phyloP scores from a whole-genome alignment of 2,888 invertebrate species.

The Allolobophora icterica region DNA sequence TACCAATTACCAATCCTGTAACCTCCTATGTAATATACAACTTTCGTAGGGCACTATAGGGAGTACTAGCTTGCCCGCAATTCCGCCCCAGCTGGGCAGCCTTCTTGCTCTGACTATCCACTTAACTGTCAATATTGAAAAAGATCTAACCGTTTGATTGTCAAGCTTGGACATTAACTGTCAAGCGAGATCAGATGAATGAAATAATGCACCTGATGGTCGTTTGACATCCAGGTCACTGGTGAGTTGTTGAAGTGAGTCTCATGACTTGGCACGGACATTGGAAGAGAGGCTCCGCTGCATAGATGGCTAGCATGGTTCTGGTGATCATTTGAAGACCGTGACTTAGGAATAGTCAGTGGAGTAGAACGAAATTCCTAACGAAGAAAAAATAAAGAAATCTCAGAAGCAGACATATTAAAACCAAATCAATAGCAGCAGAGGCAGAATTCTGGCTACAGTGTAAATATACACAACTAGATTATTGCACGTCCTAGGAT shows the following conservation, averaged over 20 bases:
- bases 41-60: no score
- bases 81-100: not conserved
- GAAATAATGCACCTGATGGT: not conserved
- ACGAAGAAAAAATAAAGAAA: not conserved
- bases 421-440: not conserved
- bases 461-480: not conserved
- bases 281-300: slow-evolving; percentile 20
- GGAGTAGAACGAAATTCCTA: slow-evolving; percentile 36
- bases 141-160: not conserved
- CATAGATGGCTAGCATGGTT: not conserved
- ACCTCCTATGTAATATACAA: no score
- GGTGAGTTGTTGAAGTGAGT: slow-evolving; percentile 21
- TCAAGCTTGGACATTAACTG: not conserved
- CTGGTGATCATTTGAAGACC: not conserved
- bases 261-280: not conserved
- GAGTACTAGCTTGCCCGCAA: no score
- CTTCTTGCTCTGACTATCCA: not conserved
- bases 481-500: no score
- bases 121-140: not conserved
- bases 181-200: not conserved
- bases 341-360: slow-evolving; percentile 33
- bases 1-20: no score
- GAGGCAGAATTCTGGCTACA: not conserved
- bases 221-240: not conserved
- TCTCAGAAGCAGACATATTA: not conserved